Evolutionary conservation across 2,797 vertebrate species (phyloP), one percentile per base, ranked within the genome.

Genomic region (Alcedo quadribrachys): DNA sequence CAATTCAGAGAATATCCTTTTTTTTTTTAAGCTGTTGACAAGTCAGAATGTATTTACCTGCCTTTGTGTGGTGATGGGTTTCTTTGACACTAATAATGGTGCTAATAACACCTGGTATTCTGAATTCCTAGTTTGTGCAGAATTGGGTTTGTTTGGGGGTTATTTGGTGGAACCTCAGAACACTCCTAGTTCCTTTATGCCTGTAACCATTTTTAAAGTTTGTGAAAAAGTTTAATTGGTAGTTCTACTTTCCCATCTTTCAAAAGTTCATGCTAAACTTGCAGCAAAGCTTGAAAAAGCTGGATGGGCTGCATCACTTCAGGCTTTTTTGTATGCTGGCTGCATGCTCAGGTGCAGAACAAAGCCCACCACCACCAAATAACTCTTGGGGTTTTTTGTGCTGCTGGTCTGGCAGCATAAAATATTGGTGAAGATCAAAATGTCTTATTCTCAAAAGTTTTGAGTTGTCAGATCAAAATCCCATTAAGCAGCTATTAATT

Each of bases 1-100:
- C 99, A 99, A 32, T 99, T 99, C 97, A 98, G 99, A 98, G 99
- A 99, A 99, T 99, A 99, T 99, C 99, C 99, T 99, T 99, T 97
- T 78, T 82, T 37, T 40, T 40, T 71, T 58, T 27, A 15, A 74
- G 42, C 28, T 94, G 27, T 67, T 87, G 53, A 81, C 45, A 66
- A 83, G 6, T n/a, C 42, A 58, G 40, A 80, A 61, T 12, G 11
- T 46, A 69, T 85, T 84, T 83, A 43, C 15, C n/a, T 94, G 42
- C 35, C 22, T 75, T 11, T 68, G 32, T 37, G 17, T 57, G 30
- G 30, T 37, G 50, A 53, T 82, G 48, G 22, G 71, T 90, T 86
- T 76, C 27, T 88, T 91, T 76, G 13, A 37, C 16, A 21, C 10
- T 81, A 62, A 25, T 30, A 53, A 18, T 53, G 50, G 50, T 53